A percentile compares a stretch with the other conserved stretches of the same genome.
phyloP scores from a whole-genome alignment of 2,797 vertebrate species.

The Anisognathus igniventris region DNA sequence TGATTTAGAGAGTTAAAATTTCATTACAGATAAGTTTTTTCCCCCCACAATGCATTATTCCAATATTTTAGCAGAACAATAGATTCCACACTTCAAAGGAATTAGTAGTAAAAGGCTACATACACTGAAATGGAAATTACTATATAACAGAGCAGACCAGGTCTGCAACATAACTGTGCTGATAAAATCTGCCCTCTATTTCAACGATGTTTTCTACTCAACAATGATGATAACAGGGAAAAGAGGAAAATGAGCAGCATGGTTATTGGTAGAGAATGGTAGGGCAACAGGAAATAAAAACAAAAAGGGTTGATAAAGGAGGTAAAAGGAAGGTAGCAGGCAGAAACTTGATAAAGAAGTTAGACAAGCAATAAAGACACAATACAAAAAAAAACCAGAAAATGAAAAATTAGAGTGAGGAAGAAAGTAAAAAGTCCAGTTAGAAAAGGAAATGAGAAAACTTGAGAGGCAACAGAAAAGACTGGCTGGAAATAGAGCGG shows the following conservation, averaged over 20 bases:
- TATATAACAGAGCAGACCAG: constrained; percentile 2
- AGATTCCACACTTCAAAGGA: constrained; percentile 44
- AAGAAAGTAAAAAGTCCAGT: background rate
- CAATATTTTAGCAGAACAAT: constrained; percentile 40
- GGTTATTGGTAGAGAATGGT: background rate
- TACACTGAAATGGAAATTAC: constrained; percentile 23
- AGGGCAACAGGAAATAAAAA: background rate
- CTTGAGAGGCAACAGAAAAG: background rate
- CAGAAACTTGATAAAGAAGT: background rate
- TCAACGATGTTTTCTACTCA: background rate
- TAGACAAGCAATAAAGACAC: background rate
- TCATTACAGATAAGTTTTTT: background rate
- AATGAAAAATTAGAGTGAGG: background rate
- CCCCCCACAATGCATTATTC: background rate
- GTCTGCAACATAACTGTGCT: background rate
- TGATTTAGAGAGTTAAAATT: constrained; percentile 49
- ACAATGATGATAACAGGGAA: background rate
- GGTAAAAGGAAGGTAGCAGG: background rate
- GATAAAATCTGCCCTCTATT: background rate
- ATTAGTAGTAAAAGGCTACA: constrained; percentile 50
- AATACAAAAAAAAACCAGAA: background rate
- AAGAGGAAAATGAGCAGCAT: background rate
- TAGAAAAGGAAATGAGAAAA: background rate
- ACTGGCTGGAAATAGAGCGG: background rate
- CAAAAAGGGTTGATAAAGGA: background rate